These are phyloP conservation scores for Erebia ligea DNA, from an alignment of 2,888 invertebrate species.

Conservation along the genomic window DNA sequence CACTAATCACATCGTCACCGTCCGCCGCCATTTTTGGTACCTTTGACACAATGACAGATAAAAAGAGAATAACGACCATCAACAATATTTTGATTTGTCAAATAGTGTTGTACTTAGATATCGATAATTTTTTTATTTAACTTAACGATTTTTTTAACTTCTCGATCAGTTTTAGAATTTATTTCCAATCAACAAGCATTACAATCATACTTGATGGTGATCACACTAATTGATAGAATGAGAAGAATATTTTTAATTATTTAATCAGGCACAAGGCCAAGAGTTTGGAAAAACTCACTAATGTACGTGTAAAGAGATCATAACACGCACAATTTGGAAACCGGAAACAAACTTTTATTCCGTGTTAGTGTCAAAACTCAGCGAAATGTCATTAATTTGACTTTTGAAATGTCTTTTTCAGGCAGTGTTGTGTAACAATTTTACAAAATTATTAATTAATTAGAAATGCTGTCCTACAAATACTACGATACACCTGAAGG, in stretches of 20 bases:
- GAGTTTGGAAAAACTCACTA: no score
- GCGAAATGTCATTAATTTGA: neutral
- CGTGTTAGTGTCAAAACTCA: neutral
- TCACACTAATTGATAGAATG: no score
- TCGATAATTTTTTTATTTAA: no score
- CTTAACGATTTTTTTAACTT: no score
- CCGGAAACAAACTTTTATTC: neutral
- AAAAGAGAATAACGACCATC: slow-evolving; percentile 32
- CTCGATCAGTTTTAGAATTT: no score
- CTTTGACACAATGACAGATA: slow-evolving; percentile 51
- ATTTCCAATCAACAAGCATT: no score
- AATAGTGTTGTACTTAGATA: neutral
- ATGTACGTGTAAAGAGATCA: no score
- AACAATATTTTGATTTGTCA: slow-evolving; percentile 33
- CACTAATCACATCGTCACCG: slow-evolving; percentile 92
- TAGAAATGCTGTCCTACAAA: slow-evolving; percentile 61
- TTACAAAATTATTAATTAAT: slow-evolving; percentile 39
- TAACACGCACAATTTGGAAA: no score
- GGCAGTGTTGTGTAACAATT: slow-evolving; percentile 66
- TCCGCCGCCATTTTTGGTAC: slow-evolving; percentile 92
- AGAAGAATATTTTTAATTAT: no score
- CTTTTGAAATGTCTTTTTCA: slow-evolving; percentile 18
- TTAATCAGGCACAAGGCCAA: no score
- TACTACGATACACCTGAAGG: slow-evolving; percentile 89
- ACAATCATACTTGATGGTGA: no score